Evolutionary conservation across 2,797 vertebrate genomes (phyloP).

Genomic region (Gallinago nigripennis): DNA sequence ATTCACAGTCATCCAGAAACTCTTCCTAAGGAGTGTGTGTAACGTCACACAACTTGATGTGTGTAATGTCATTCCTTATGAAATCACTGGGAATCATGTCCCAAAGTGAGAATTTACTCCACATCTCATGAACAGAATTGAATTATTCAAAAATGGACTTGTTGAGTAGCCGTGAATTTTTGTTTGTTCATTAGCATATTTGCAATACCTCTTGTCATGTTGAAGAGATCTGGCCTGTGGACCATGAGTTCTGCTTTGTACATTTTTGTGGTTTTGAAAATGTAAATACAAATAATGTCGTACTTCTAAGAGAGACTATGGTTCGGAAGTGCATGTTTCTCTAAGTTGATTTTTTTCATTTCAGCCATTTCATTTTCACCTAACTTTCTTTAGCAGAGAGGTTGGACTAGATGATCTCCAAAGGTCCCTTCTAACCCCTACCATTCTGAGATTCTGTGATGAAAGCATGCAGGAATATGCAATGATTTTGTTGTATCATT

Average conservation of each 20-base stretch:
- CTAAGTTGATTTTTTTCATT: not conserved
- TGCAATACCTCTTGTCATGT: not conserved
- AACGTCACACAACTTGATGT: not conserved
- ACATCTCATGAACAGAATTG: not conserved
- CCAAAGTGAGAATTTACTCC: not conserved
- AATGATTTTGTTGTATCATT: not conserved
- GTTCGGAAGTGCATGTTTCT: not conserved
- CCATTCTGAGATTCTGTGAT: not conserved
- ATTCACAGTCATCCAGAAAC: not conserved
- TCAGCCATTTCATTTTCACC: not conserved
- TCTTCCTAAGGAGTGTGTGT: not conserved
- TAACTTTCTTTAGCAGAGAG: not conserved
- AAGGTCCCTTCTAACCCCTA: no score
- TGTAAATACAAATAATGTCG: not conserved
- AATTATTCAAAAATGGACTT: not conserved
- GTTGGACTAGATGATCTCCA: not conserved
- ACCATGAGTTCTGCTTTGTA: not conserved
- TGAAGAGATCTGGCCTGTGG: not conserved
- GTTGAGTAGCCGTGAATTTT: not conserved
- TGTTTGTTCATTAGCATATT: not conserved
- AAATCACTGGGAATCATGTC: not conserved
- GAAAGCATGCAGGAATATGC: not conserved
- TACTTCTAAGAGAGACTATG: not conserved
- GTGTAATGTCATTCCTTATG: not conserved
- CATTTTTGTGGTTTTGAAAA: not conserved